Percentiles rank a stretch among this genome's conserved stretches.
phyloP scores from a whole-genome alignment of 2,888 invertebrate genomes.

The Yponomeuta evonymella region DNA sequence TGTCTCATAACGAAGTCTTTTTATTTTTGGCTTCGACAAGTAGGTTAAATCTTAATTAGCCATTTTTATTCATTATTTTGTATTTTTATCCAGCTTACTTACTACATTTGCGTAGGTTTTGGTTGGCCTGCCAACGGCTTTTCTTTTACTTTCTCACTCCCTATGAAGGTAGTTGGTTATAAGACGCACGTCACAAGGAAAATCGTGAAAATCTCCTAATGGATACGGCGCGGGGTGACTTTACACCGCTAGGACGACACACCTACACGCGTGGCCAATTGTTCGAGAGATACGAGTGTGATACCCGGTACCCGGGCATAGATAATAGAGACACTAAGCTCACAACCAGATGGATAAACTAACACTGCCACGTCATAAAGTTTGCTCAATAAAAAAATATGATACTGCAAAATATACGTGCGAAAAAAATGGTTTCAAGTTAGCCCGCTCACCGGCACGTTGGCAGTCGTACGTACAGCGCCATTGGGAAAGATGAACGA shows the following conservation, averaged over 20 bases:
- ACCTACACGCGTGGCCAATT: slow-evolving; percentile 7
- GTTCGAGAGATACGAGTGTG: slow-evolving; percentile 14
- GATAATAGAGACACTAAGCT: slow-evolving; percentile 8
- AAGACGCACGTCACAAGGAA: not conserved
- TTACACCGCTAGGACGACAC: not conserved
- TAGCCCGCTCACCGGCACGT: not conserved
- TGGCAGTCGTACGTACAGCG: not conserved
- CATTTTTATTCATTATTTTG: not conserved
- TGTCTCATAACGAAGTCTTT: not conserved
- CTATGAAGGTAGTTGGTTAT: not conserved
- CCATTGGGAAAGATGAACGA: not conserved
- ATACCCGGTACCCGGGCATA: not conserved
- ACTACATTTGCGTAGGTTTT: not conserved
- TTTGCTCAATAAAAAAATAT: not conserved
- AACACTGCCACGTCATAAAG: not conserved
- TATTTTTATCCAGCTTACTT: not conserved
- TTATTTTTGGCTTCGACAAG: no score
- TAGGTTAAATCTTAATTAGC: not conserved
- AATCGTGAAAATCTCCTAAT: not conserved
- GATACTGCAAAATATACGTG: not conserved
- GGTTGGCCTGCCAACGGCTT: not conserved
- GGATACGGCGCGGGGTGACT: not conserved
- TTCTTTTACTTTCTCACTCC: not conserved
- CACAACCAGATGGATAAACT: slow-evolving; percentile 8
- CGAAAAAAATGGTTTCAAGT: not conserved